phyloP scores from a whole-genome alignment of 2,113 vertebrate genomes.

The Elaphurus davidianus region DNA sequence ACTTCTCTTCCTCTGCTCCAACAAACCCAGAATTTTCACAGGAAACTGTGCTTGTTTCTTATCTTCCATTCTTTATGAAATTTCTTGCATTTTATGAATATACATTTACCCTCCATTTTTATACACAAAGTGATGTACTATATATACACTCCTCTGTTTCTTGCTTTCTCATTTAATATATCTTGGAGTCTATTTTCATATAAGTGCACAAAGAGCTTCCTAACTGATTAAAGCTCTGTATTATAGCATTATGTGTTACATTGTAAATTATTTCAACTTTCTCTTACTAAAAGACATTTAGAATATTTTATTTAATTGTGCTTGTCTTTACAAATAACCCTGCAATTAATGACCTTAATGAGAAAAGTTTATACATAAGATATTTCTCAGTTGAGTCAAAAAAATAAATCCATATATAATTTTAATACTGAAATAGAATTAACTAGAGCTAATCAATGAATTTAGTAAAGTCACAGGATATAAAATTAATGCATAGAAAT shows the following conservation, averaged over 20 bases:
- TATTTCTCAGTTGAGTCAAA: neutral
- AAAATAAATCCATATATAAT: neutral
- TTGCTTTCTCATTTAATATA: neutral
- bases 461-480: neutral
- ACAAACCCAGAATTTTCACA: neutral
- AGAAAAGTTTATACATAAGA: neutral
- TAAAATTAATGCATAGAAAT: neutral
- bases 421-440: neutral
- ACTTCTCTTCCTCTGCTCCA: neutral
- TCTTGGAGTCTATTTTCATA: neutral
- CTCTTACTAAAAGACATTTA: neutral
- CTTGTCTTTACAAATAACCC: neutral
- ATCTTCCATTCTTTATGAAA: neutral
- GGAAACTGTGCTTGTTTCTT: neutral
- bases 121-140: neutral
- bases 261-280: neutral
- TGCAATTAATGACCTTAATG: neutral
- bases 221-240: neutral
- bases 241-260: neutral
- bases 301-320: neutral
- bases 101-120: neutral
- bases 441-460: neutral
- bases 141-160: neutral
- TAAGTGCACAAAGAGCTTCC: neutral
- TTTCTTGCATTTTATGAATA: neutral